Evolutionary conservation across 2,113 vertebrate species (phyloP).

Genomic region (Tyto alba): DNA sequence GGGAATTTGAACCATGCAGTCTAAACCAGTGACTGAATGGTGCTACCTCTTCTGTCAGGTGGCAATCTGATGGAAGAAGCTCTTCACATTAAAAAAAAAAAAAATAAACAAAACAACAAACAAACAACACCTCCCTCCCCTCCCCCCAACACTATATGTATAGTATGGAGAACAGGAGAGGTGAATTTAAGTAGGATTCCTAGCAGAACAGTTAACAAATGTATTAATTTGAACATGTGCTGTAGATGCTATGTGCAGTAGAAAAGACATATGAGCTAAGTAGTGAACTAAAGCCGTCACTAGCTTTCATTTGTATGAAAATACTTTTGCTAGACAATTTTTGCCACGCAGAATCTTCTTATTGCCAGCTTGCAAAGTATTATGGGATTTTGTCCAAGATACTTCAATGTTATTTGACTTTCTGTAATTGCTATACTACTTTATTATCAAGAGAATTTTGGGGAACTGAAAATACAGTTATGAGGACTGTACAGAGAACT

Average conservation of each 20-base stretch:
- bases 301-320: not conserved
- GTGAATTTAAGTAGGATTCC: not conserved
- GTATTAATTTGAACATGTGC: not conserved
- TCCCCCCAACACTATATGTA: not conserved
- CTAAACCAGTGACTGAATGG: not conserved
- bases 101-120: too few relatives aligned
- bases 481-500: not conserved
- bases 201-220: not conserved
- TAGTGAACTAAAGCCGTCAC: not conserved
- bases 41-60: not conserved
- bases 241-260: not conserved
- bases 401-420: not conserved
- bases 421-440: not conserved
- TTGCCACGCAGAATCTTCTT: not conserved
- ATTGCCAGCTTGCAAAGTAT: not conserved
- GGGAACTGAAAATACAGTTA: not conserved
- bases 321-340: not conserved
- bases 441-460: not conserved
- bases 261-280: not conserved
- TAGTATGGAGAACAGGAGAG: not conserved
- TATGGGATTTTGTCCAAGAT: not conserved
- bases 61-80: not conserved
- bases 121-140: too few relatives aligned
- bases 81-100: not conserved
- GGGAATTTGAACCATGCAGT: not conserved